Conservation (phyloP, 1,140 invertebrate species). For the Gonioctena quinquepunctata region DNA sequence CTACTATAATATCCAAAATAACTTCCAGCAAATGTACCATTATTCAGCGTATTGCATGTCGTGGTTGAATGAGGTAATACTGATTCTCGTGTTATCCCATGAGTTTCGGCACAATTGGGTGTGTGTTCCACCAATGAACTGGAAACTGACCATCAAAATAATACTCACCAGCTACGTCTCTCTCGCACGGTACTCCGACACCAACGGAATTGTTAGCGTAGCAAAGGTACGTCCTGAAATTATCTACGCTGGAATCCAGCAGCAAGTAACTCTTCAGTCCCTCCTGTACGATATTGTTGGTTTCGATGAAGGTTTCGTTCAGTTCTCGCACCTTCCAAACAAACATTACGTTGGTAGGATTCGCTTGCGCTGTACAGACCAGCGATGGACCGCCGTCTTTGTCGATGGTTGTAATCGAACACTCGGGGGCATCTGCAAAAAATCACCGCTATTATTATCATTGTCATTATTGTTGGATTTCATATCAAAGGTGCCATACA, state of each 20-base stretch:
- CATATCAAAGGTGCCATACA: too few species aligned
- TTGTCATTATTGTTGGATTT: too few species aligned
- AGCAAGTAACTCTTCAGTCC: constrained; percentile 68
- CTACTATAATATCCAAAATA: too few species aligned
- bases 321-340: constrained; percentile 82
- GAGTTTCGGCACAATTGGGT: too few species aligned
- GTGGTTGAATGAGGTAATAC: too few species aligned
- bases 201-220: constrained; percentile 83
- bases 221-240: constrained; percentile 81
- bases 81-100: too few species aligned
- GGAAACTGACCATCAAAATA: too few species aligned
- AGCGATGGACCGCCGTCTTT: constrained; percentile 75
- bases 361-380: constrained; percentile 78
- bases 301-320: constrained; percentile 72
- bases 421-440: constrained; percentile 79
- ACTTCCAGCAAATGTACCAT: too few species aligned
- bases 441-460: too few species aligned
- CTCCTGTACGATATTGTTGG: constrained; percentile 51
- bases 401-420: constrained; percentile 73
- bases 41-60: too few species aligned
- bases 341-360: constrained; percentile 81
- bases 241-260: constrained; percentile 67
- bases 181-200: constrained; percentile 71
- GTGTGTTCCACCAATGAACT: too few species aligned
- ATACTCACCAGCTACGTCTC: constrained; percentile 76